These are phyloP conservation scores for Oxystoma pomonae DNA, from an alignment of 2,888 invertebrate genomes.

Conservation along the genomic window DNA sequence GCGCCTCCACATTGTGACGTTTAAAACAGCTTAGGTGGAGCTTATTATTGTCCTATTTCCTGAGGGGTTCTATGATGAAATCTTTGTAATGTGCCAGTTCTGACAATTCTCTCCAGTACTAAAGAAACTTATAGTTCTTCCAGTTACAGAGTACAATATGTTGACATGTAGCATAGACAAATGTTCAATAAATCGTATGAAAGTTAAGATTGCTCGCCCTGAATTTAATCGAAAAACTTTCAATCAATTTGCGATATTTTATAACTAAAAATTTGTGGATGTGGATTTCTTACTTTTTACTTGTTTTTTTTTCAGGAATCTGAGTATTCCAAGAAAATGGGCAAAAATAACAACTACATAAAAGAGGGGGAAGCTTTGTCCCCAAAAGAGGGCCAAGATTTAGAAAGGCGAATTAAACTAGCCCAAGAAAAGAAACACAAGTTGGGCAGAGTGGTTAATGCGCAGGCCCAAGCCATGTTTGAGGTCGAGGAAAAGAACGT, in stretches of 20 bases:
- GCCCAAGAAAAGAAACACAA: constrained; percentile 60
- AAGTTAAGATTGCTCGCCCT: neutral
- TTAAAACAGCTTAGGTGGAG: too few species aligned
- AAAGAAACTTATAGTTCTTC: too few species aligned
- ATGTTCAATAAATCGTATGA: neutral
- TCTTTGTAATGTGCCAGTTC: too few species aligned
- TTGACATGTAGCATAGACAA: too few species aligned
- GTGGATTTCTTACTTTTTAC: too few species aligned
- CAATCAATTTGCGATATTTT: neutral
- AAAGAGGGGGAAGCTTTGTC: constrained; percentile 36
- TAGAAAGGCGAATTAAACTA: constrained; percentile 53
- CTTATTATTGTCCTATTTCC: too few species aligned
- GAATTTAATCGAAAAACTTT: neutral
- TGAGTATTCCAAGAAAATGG: constrained; percentile 35
- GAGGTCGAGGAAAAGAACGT: constrained; percentile 83
- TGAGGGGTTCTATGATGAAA: too few species aligned
- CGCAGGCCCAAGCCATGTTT: constrained; percentile 81
- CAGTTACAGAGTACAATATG: too few species aligned
- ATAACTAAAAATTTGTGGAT: constrained; percentile 3
- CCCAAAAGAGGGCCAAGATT: constrained; percentile 45
- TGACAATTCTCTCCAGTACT: too few species aligned
- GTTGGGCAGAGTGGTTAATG: constrained; percentile 70
- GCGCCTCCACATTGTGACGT: too few species aligned
- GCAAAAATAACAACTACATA: constrained; percentile 33
- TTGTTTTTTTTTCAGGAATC: constrained; percentile 32